Percentiles rank a stretch among this genome's conserved stretches.
Conservation (phyloP, 2,113 vertebrate species). For the Tichodroma muraria region DNA sequence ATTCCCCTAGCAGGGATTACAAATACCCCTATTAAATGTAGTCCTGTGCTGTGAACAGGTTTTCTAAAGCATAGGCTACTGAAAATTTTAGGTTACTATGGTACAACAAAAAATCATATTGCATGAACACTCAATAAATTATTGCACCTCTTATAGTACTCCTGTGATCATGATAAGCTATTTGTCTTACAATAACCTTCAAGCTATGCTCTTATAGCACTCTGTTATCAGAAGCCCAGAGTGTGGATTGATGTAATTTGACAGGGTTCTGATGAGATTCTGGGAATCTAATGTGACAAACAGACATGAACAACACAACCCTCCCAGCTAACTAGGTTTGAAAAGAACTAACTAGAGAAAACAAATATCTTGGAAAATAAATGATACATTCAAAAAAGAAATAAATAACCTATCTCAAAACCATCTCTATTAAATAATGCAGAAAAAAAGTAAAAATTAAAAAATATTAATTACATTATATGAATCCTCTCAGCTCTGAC, state of each 20-base stretch:
- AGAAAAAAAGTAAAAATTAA: neutral
- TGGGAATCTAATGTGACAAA: constrained; percentile 17
- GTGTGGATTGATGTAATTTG: constrained; percentile 16
- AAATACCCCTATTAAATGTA: neutral
- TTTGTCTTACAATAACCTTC: neutral
- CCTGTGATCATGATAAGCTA: neutral
- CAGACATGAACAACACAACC: neutral
- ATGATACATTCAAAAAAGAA: neutral
- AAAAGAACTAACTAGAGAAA: neutral
- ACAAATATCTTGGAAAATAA: neutral
- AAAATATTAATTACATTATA: neutral
- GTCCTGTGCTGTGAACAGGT: neutral
- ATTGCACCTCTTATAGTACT: neutral
- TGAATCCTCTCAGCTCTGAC: neutral
- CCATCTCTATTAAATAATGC: neutral
- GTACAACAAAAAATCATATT: neutral
- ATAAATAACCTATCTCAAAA: neutral
- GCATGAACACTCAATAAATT: neutral
- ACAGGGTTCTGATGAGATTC: neutral
- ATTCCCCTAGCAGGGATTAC: neutral
- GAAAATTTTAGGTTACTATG: neutral
- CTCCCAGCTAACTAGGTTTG: neutral
- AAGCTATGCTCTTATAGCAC: neutral
- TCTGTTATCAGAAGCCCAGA: neutral
- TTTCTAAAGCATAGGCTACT: neutral